Evolutionary conservation across 2,113 vertebrate species (phyloP).

Genomic region (Zosterops lateralis): DNA sequence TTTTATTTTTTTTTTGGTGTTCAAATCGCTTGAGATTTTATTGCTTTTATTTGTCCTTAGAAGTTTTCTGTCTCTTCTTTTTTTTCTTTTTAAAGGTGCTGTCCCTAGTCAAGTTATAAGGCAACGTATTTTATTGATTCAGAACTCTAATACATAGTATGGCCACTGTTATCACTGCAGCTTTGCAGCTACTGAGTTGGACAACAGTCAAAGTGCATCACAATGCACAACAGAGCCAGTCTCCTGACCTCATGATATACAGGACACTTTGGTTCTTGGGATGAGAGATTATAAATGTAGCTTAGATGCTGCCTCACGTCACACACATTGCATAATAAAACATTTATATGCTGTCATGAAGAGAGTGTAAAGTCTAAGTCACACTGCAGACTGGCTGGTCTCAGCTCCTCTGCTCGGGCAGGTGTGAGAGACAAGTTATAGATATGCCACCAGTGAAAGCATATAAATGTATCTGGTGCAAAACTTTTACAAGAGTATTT

Average conservation of each 20-base stretch:
- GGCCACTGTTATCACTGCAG: slow-evolving; percentile 78
- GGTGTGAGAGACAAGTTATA: slow-evolving; percentile 56
- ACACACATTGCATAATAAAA: slow-evolving; percentile 71
- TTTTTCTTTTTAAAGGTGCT: slow-evolving; percentile 53
- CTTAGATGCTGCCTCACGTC: slow-evolving; percentile 67
- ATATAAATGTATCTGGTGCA: slow-evolving; percentile 63
- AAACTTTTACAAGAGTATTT: slow-evolving; percentile 51
- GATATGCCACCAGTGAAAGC: slow-evolving; percentile 59
- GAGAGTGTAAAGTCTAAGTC: slow-evolving; percentile 39
- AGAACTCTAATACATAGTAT: slow-evolving; percentile 73
- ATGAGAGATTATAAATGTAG: slow-evolving; percentile 60
- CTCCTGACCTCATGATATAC: slow-evolving; percentile 59
- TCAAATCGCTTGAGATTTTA: slow-evolving; percentile 51
- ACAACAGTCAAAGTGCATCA: slow-evolving; percentile 74
- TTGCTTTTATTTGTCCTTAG: slow-evolving; percentile 68
- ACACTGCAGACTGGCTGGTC: slow-evolving; percentile 45
- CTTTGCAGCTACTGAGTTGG: slow-evolving; percentile 59
- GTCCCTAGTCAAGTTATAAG: slow-evolving; percentile 70
- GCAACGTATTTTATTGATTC: slow-evolving; percentile 67
- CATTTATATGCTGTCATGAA: slow-evolving; percentile 65
- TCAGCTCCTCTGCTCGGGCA: slow-evolving; percentile 22
- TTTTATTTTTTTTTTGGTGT: slow-evolving; percentile 49
- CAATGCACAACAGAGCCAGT: slow-evolving; percentile 45
- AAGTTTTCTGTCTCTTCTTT: not conserved
- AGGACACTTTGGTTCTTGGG: slow-evolving; percentile 77